Evolutionary conservation across 2,113 vertebrate genomes (phyloP), one percentile per base, ranked within the genome.

Genomic region (Pyrgilauda ruficollis): DNA sequence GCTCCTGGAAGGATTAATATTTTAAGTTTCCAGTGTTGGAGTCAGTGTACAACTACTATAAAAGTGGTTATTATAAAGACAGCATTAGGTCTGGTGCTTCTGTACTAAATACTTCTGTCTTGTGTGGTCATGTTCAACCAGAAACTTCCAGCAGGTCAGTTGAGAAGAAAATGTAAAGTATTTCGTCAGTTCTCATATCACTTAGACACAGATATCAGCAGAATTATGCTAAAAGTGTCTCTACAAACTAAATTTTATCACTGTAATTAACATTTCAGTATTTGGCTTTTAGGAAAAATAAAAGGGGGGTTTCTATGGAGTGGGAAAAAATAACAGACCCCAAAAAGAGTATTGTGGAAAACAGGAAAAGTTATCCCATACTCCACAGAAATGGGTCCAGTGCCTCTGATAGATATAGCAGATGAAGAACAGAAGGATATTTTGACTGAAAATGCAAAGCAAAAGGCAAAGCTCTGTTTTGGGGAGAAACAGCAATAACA

Each of bases 1-100:
- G 98, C 99, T 90, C 99, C 99, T 99, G 96, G 30, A 96, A 96
- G 47, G 85, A 84, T 89, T 5, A 90, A 68, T 49, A 92, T 53
- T 81, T 8, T 50, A 62, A 90, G 12, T 56, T 67, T 84, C 19
- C 17, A 44, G 31, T 27, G 56, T 1, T 44, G 47, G 16, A 69
- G 24, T 61, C 64, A 37, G 28, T 5, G 37, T 15, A 56, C 4
- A 84, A 33, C 23, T 46, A 15, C 16, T 9, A 9, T 7, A 70
- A 37, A 88, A 61, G 13, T 6, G 12, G 24, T 23, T 37, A 26
- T 55, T 84, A 44, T 5, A 74, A 78, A 47, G 15, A 74, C 43
- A 75, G 31, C 2, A 1, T 41, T 14, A 55, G 7, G 33, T 16
- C 49, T 26, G 7, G 28, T 11, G 74, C 24, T 87, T 67, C n/a